Evolutionary conservation across 2,113 vertebrate species (phyloP).

Genomic region (Cygnus atratus): DNA sequence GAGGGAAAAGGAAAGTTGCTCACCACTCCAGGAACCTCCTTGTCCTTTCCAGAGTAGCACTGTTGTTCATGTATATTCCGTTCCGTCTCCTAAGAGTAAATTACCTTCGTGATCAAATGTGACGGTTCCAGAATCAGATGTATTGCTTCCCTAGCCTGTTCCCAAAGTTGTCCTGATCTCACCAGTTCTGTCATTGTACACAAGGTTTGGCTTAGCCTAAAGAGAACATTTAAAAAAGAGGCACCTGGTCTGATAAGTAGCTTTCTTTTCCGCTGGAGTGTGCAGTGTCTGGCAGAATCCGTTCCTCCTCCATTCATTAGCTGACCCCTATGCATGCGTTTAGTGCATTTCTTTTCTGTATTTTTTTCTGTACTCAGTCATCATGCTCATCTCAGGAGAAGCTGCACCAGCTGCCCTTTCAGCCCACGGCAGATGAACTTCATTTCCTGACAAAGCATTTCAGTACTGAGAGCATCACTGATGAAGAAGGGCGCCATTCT

Average conservation of each 20-base stretch:
- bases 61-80: not conserved
- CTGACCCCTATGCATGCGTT: constrained; percentile 66
- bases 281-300: constrained; percentile 32
- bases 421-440: constrained; percentile 96
- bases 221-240: not conserved
- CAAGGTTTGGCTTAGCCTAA: not conserved
- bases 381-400: constrained; percentile 99
- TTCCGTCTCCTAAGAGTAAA: not conserved
- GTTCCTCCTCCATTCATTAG: constrained; percentile 54
- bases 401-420: constrained; percentile 97
- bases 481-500: constrained; percentile 91
- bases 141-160: not conserved
- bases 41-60: not conserved
- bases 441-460: constrained; percentile 99
- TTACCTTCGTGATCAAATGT: not conserved
- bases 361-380: constrained; percentile 89
- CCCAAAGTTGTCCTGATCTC: not conserved
- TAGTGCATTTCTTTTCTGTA: constrained; percentile 72
- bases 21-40: constrained; percentile 66
- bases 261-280: constrained; percentile 43
- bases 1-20: constrained; percentile 56
- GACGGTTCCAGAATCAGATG: not conserved
- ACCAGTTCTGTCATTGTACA: not conserved
- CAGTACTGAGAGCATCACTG: constrained; percentile 95
- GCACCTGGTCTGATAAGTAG: constrained; percentile 64